Conservation (phyloP, 2,113 vertebrate genomes). For the Alethe diademata region DNA sequence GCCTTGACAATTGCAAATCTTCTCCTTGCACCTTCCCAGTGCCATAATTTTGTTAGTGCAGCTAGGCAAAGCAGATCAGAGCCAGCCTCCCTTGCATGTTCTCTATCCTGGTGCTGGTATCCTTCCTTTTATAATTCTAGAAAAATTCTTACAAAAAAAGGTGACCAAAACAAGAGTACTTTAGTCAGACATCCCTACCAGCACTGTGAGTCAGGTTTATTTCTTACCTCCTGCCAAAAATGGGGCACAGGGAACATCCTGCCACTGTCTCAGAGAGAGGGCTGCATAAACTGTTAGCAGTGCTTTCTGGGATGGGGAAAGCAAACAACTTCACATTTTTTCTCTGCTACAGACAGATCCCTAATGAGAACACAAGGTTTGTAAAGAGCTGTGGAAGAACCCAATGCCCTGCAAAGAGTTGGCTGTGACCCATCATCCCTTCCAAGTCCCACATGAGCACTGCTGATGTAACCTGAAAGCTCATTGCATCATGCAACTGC, state of each 20-base stretch:
- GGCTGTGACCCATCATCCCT: not conserved
- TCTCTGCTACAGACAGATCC: not conserved
- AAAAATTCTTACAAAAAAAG: not conserved
- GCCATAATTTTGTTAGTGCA: not conserved
- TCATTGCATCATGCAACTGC: constrained; percentile 4
- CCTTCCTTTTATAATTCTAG: not conserved
- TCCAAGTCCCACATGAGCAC: rapidly evolving
- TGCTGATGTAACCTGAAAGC: constrained; percentile 35
- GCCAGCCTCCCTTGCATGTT: not conserved
- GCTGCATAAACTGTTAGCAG: not conserved
- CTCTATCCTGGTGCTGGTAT: not conserved
- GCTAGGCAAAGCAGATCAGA: not conserved
- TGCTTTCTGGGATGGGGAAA: not conserved
- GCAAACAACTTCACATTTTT: not conserved
- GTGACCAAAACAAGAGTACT: not conserved
- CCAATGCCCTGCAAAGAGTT: not conserved
- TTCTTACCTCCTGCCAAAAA: not conserved
- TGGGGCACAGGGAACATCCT: not conserved
- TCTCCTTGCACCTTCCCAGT: not conserved
- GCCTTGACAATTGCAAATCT: not conserved
- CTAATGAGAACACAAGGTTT: not conserved
- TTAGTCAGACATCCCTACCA: not conserved
- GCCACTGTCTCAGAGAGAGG: not conserved
- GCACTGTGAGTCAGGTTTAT: not conserved
- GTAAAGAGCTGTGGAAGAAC: not conserved